A percentile compares a stretch with the other conserved stretches of the same genome.
Evolutionary conservation across 2,797 vertebrate genomes (phyloP).

Genomic region (Decapterus maruadsi): DNA sequence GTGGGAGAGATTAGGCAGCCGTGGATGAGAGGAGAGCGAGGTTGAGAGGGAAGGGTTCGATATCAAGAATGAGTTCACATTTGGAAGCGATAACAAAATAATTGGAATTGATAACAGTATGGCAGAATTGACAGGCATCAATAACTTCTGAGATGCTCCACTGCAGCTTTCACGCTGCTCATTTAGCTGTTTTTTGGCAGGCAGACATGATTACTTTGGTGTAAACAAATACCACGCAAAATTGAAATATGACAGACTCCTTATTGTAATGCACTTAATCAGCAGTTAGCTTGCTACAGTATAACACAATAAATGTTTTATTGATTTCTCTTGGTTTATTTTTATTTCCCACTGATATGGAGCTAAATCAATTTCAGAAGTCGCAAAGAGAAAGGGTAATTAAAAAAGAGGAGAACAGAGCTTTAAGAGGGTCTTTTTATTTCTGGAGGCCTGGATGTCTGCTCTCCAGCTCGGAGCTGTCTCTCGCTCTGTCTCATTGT

Average conservation of each 20-base stretch:
- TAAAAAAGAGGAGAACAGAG: neutral
- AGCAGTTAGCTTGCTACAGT: neutral
- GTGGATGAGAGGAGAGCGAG: constrained; percentile 21
- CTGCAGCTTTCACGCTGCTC: constrained; percentile 11
- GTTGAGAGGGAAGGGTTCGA: constrained; percentile 15
- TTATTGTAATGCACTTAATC: neutral
- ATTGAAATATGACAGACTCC: neutral
- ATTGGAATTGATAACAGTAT: constrained; percentile 49
- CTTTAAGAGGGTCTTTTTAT: constrained; percentile 39
- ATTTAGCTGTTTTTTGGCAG: constrained; percentile 12
- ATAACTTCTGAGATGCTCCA: constrained; percentile 42
- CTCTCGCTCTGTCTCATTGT: constrained; percentile 44
- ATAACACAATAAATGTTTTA: neutral
- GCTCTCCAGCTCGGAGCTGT: constrained; percentile 34
- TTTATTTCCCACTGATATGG: neutral
- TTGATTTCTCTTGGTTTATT: neutral
- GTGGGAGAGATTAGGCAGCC: constrained; percentile 21
- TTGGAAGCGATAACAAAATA: constrained; percentile 40
- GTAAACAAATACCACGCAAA: neutral
- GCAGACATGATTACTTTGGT: neutral
- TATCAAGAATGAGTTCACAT: constrained; percentile 46
- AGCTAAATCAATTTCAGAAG: constrained; percentile 9
- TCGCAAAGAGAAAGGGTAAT: neutral
- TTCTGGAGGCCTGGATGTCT: constrained; percentile 50
- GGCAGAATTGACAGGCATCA: constrained; percentile 52